Percentiles rank a stretch among this genome's conserved stretches.
phyloP scores from a whole-genome alignment of 2,888 invertebrate genomes.

The Sinelater perroti region DNA sequence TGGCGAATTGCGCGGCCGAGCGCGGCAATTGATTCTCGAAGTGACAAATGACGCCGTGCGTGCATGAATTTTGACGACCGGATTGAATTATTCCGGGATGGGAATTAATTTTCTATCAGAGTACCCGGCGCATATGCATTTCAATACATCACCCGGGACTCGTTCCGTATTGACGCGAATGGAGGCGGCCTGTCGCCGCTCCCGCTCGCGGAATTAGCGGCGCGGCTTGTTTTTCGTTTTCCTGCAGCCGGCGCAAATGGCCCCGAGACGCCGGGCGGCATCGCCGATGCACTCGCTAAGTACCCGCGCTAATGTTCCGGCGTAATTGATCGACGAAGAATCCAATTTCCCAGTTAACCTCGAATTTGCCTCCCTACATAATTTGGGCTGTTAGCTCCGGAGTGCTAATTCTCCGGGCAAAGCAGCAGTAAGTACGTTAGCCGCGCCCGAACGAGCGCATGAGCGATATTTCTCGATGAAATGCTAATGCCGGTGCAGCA shows the following conservation, averaged over 20 bases:
- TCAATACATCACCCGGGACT: constrained; percentile 26
- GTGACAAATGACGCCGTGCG: constrained; percentile 14
- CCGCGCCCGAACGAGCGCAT: too few species aligned
- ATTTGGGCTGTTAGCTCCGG: constrained; percentile 5
- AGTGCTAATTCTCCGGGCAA: neutral
- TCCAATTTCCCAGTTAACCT: constrained; percentile 12
- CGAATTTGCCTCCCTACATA: constrained; percentile 7
- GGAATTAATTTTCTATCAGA: constrained; percentile 36
- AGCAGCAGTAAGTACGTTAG: too few species aligned
- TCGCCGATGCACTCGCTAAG: too few species aligned
- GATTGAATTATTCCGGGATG: constrained; percentile 32
- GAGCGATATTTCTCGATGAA: too few species aligned
- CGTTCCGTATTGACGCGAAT: constrained; percentile 1
- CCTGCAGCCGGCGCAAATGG: too few species aligned
- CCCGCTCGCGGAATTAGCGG: too few species aligned
- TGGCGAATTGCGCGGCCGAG: too few species aligned
- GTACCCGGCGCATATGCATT: constrained; percentile 27
- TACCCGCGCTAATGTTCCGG: neutral
- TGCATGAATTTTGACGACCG: constrained; percentile 23
- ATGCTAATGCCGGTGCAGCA: too few species aligned
- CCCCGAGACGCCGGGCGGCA: too few species aligned
- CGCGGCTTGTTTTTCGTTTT: neutral
- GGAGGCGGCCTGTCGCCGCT: too few species aligned
- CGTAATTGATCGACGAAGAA: constrained; percentile 7
- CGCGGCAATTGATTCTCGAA: too few species aligned